Conservation (phyloP, 2,113 vertebrate genomes). For the Hylia prasina region DNA sequence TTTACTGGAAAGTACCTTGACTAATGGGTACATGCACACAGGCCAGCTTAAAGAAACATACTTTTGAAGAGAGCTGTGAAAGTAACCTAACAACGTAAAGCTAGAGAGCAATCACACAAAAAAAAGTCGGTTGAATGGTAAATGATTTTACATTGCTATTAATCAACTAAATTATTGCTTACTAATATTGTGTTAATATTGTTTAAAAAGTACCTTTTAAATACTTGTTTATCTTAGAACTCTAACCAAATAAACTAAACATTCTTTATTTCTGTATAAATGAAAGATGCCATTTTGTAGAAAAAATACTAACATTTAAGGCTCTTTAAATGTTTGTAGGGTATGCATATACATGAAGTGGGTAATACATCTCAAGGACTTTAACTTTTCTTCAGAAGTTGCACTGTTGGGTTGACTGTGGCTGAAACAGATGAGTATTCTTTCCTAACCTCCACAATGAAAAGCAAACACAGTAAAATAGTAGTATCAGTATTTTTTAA, state of each 20-base stretch:
- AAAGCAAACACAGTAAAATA: neutral
- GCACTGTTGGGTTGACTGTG: neutral
- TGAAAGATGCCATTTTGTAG: neutral
- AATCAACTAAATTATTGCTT: neutral
- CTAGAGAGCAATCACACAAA: neutral
- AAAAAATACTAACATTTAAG: neutral
- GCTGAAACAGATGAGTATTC: neutral
- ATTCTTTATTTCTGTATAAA: neutral
- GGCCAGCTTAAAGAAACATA: neutral
- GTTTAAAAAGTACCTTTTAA: neutral
- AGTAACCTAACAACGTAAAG: neutral
- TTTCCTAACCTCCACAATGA: neutral
- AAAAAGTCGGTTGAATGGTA: neutral
- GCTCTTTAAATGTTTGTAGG: neutral
- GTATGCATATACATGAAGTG: neutral
- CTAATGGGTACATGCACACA: rapidly evolving
- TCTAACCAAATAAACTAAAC: neutral
- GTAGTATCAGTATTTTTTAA: neutral
- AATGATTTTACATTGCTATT: neutral
- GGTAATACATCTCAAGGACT: neutral
- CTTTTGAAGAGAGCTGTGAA: neutral
- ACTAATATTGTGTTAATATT: neutral
- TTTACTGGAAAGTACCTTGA: neutral
- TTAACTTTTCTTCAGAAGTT: neutral
- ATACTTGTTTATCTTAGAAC: neutral